Percentiles rank a stretch among this genome's conserved stretches.
Evolutionary conservation across 2,113 vertebrate genomes (phyloP).

Genomic region (Spheniscus mendiculus): DNA sequence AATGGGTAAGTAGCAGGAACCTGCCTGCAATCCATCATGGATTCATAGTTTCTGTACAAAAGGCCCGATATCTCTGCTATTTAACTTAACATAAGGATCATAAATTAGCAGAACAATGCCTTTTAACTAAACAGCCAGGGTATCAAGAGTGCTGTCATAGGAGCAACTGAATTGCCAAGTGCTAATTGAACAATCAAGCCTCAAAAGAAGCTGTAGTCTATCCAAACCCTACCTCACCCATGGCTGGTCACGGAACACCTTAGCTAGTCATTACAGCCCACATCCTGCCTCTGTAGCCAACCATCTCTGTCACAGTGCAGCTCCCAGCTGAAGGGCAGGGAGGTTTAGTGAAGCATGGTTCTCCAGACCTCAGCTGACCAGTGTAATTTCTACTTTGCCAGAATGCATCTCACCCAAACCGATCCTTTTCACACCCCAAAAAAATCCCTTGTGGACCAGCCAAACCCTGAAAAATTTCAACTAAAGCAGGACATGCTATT

Average conservation of each 20-base stretch:
- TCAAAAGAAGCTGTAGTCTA: background rate
- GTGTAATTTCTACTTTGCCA: background rate
- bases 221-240: background rate
- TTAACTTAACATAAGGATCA: background rate
- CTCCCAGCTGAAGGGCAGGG: background rate
- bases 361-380: background rate
- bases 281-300: background rate
- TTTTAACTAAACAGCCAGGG: background rate
- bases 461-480: background rate
- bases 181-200: background rate
- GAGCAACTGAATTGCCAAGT: background rate
- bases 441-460: slow-evolving; percentile 1
- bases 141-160: background rate
- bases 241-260: background rate
- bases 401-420: background rate
- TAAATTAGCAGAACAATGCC: background rate
- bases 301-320: background rate
- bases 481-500: background rate
- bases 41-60: background rate
- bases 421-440: background rate
- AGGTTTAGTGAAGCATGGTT: background rate
- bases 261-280: background rate
- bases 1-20: background rate
- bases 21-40: background rate
- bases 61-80: background rate